Evolutionary conservation across 2,797 vertebrate genomes (phyloP).

Genomic region (Microctenopoma lineatum): DNA sequence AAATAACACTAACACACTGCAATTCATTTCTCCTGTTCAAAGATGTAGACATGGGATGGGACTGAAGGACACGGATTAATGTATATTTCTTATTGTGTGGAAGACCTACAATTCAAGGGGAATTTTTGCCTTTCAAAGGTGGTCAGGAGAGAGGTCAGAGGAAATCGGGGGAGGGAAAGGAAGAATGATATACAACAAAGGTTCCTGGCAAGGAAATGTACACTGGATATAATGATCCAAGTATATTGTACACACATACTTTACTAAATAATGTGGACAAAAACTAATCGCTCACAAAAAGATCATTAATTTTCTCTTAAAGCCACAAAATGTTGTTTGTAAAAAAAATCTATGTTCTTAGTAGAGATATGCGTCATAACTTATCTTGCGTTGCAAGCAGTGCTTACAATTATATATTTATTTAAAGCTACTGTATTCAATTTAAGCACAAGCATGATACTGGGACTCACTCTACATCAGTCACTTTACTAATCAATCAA

Average conservation of each 20-base stretch:
- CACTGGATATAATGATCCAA: not conserved
- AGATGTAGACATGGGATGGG: slow-evolving; percentile 19
- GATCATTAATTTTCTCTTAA: not conserved
- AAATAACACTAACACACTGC: slow-evolving; percentile 67
- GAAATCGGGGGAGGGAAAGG: not conserved
- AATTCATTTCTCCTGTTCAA: slow-evolving; percentile 38
- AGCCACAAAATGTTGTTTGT: no score
- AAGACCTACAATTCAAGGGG: not conserved
- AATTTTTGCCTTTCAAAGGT: not conserved
- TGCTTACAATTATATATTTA: no score
- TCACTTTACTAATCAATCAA: no score
- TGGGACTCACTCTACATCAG: no score
- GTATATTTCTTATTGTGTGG: not conserved
- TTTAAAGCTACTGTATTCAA: no score
- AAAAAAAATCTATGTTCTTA: no score
- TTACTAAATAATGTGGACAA: not conserved
- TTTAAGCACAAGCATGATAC: no score
- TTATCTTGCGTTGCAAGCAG: no score
- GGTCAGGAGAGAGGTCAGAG: not conserved
- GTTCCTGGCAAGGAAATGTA: not conserved
- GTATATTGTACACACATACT: not conserved
- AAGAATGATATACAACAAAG: not conserved
- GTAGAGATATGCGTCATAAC: no score
- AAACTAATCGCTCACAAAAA: not conserved
- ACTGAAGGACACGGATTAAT: not conserved